Base-by-base conservation (phyloP, 2,888 invertebrate genomes). In the Glomeris marginata region DNA sequence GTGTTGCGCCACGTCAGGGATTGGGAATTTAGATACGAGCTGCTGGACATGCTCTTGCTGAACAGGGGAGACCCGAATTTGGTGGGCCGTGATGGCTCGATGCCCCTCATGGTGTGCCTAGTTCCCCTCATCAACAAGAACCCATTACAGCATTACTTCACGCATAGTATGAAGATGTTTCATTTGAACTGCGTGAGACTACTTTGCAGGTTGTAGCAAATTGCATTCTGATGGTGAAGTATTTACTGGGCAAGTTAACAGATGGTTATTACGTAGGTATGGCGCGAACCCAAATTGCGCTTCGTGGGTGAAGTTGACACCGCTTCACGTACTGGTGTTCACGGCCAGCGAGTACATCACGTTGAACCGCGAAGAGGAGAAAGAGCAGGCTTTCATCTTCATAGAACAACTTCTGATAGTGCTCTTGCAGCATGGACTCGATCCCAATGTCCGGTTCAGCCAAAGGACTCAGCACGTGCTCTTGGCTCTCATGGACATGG, bases 121-220 rank as follows among this genome's bases (percentile, higher is more conserved):
- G 80, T 81, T 50, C 80, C 81, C 41, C 67, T 82, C 34, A 78
- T 82, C 51, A 81, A 81, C 63, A 81, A 81, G 61, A 80, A 81
- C 66, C 78, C 80, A 44, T 64, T 79, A 44, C 28, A 28, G 28
- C 78, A 80, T 63, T 76, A 78, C 63, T 78, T 79, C 61, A 79
- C 79, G 3, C 80, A 80, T 64, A 77, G 74, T 56, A 80, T 79
- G 77, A 80, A 80, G 72, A 77, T 81, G 2, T 79, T 78, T 62
- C 81, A 81, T 62, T 63, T 81, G 56, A 77, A 78, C 60, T 81
- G 80, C 62, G 76, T 83, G 47, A 71, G 77, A 42, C 75, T 80
- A 44, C 68, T 83, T 21, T 66, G 82, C 56, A 75, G 78, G 60
- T 73, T n/a, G n/a, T n/a, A n/a, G n/a, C n/a, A n/a, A n/a, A n/a